Base-by-base conservation (phyloP, 2,113 vertebrate genomes). In the Hepsetus odoe region DNA sequence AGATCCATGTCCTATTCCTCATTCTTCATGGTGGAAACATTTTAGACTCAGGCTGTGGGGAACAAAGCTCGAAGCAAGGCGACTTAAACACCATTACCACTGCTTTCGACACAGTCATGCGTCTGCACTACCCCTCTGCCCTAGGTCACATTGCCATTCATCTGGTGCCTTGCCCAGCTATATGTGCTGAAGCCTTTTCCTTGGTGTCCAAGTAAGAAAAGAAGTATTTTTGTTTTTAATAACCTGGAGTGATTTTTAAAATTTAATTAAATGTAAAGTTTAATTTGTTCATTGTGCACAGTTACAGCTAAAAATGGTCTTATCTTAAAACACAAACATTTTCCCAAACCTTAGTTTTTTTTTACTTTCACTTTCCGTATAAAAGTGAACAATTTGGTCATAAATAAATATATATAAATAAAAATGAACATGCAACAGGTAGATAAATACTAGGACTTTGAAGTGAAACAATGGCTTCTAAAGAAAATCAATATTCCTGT, bases 11-110 rank as follows among this genome's bases (percentile, higher is more conserved):
- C 56, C 74, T 81, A 22, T 44, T 98, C 85, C 83, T 98, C 90
- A 92, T 99, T 28, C 93, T 99, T 40, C 97, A 99, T 0, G 97
- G 96, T 20, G 97, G 97, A 5, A 99, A 96, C 90, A 98, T 98
- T 90, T 93, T 99, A 91, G 97, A 99, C 81, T 95, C 95, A 0
- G 97, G 97, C 26, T 85, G 93, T 0, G 95, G 97, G 7, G 97
- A 99, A 84, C 95, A 95, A 87, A 96, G 88, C 94, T 95, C 96
- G 80, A 99, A 99, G 88, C 96, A 98, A 87, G 96, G 95, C 0
- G 97, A 98, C 28, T 87, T 98, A 84, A 98, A 97, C 90, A 99
- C 97, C 46, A 95, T 98, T 18, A 91, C 91, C 1, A 92, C 91
- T 0, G 96, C 95, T 42, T 99, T 99, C 32, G 95, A 98, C 81